phyloP scores from a whole-genome alignment of 2,888 invertebrate genomes.

The Coenonympha glycerion region DNA sequence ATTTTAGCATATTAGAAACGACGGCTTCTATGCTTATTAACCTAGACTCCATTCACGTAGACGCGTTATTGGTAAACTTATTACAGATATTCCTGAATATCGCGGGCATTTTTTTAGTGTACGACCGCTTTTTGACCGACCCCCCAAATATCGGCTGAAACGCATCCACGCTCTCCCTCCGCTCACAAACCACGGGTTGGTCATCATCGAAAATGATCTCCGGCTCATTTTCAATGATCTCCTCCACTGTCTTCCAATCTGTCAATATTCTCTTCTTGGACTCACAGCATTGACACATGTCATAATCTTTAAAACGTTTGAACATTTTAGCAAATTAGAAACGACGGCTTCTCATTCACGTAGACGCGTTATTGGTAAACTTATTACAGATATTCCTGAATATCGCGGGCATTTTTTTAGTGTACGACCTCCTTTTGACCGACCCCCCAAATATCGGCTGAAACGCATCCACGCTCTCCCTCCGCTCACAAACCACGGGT shows the following conservation, averaged over 20 bases:
- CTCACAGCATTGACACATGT: conserved; percentile 58
- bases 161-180: conserved; percentile 34
- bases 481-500: conserved; percentile 54
- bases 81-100: conserved; percentile 48
- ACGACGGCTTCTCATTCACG: too few relatives aligned
- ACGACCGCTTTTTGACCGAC: conserved; percentile 39
- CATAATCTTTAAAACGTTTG: too few relatives aligned
- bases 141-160: too few relatives aligned
- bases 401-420: conserved; percentile 46
- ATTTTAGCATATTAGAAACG: too few relatives aligned
- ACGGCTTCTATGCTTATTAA: too few relatives aligned
- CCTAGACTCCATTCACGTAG: too few relatives aligned
- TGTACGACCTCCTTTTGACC: conserved; percentile 39
- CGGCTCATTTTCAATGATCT: conserved; percentile 68
- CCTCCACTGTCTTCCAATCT: conserved; percentile 63
- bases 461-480: too few relatives aligned
- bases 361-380: conserved; percentile 39
- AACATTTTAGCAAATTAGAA: too few relatives aligned
- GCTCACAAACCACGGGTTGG: conserved; percentile 58
- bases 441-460: conserved; percentile 18
- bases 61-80: conserved; percentile 43
- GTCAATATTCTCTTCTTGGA: conserved; percentile 45
- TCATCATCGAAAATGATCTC: conserved; percentile 70
- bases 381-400: conserved; percentile 50
- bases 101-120: conserved; percentile 45